Evolutionary conservation across 2,888 invertebrate species (phyloP).

Genomic region (Tenodera sinensis): DNA sequence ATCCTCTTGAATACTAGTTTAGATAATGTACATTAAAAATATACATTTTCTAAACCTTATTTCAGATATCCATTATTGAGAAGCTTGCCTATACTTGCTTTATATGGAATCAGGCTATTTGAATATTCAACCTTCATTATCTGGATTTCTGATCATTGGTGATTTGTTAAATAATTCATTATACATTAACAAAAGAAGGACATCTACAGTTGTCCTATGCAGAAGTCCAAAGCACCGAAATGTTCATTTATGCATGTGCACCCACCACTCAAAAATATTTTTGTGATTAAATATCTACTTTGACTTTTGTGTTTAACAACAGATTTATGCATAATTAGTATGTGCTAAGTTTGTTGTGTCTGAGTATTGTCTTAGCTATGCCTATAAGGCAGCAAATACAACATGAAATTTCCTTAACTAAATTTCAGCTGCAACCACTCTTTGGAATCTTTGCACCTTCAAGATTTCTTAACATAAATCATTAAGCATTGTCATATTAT

Average conservation of each 20-base stretch:
- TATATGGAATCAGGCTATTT: not conserved
- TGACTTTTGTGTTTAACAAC: not conserved
- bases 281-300: not conserved
- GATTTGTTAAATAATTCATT: not conserved
- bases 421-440: no score
- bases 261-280: not conserved
- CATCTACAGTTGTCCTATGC: not conserved
- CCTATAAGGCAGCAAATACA: not conserved
- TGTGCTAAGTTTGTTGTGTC: not conserved
- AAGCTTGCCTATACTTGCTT: no score
- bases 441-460: no score
- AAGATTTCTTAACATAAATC: not conserved
- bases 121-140: not conserved
- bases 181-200: not conserved
- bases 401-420: no score
- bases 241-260: not conserved
- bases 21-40: no score
- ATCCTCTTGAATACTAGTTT: no score
- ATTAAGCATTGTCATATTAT: not conserved
- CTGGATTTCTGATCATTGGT: not conserved
- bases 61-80: no score
- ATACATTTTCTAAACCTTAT: no score
- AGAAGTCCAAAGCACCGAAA: not conserved
- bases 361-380: not conserved
- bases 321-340: not conserved